Evolutionary conservation across 2,888 invertebrate species (phyloP), one percentile per base, ranked within the genome.

Genomic region (Athetis lepigone): DNA sequence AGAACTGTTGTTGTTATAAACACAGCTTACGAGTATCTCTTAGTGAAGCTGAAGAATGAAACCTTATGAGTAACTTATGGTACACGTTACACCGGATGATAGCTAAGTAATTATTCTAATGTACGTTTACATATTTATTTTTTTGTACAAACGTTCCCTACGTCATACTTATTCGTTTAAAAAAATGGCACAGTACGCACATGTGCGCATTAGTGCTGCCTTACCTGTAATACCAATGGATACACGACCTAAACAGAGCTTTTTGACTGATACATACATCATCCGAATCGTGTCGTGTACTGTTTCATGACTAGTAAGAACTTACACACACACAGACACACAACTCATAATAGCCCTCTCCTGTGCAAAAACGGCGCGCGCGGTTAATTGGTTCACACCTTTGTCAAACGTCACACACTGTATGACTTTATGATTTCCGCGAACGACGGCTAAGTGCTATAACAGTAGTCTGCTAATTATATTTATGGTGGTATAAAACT

Each of bases 321-420:
- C 39, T 27, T 23, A 40, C 49, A 25, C 46, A 46, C 40, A 42
- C 37, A 47, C 29, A 33, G 5, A 19, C 19, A 39, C 27, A 29
- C 49, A 29, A 40, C 18, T 13, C 23, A 37, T 47, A 57, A 56
- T 64, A 29, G 33, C 62, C 70, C 16, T 43, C 57, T 52, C 21
- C 23, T 19, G 42, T 33, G 49, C 37, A 77, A 74, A 73, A 75
- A 73, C 13, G 51, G 49, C 36, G 43, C 56, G 43, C 43, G 49
- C 37, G 46, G 16, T 58, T 76, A 77, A 77, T 74, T 76, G 78
- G 70, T 75, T 76, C 75, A 78, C 75, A 78, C 70, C 75, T 74
- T 74, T 78, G 66, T 77, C 66, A 55, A 59, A 56, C 45, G 25
- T 59, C 62, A 46, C 37, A 40, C 37, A 54, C 19, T 39, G 21